These are phyloP conservation scores for Orientallactaga sibirica DNA, from an alignment of 2,797 vertebrate genomes.

Conservation along the genomic window DNA sequence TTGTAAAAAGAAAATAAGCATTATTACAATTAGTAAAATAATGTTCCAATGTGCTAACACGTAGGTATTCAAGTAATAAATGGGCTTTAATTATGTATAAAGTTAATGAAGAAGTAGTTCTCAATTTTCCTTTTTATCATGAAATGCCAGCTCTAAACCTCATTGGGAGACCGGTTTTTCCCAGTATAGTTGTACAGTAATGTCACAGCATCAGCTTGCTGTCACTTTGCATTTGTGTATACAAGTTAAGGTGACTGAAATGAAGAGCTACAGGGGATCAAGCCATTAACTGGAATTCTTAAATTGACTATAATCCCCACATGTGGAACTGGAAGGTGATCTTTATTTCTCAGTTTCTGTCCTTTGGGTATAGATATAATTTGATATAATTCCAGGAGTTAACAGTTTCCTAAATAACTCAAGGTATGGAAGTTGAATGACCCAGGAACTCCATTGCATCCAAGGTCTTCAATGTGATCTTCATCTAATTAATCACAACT, in stretches of 20 bases:
- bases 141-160: neutral
- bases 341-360: neutral
- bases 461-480: neutral
- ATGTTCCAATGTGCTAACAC: neutral
- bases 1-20: neutral
- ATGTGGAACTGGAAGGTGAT: neutral
- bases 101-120: neutral
- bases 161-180: neutral
- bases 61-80: neutral
- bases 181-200: neutral
- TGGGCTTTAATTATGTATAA: neutral
- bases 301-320: neutral
- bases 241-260: neutral
- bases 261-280: neutral
- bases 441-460: neutral
- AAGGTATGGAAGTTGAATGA: neutral
- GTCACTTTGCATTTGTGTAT: neutral
- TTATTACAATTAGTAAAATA: neutral
- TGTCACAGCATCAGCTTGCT: neutral
- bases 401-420: neutral
- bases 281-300: neutral
- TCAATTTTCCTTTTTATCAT: neutral
- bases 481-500: constrained; percentile 42
- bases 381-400: neutral
- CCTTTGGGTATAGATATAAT: neutral